Conservation (phyloP, 2,113 vertebrate species). For the Silurus glanis region DNA sequence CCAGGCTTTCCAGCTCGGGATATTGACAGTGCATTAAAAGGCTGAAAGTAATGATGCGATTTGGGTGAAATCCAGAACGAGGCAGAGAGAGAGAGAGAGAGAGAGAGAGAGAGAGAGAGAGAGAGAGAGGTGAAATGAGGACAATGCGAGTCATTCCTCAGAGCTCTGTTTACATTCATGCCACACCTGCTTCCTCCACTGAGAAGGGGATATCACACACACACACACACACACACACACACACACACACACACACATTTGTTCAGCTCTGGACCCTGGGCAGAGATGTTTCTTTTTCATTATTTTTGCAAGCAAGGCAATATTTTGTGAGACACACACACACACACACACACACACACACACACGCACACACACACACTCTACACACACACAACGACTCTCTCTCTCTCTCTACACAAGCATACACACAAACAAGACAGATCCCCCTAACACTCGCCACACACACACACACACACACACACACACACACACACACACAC, state of each 20-base stretch:
- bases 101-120: conserved; percentile 38
- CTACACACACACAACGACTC: too few species aligned
- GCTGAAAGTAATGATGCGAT: conserved; percentile 53
- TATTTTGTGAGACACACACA: not conserved
- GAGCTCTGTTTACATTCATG: conserved; percentile 52
- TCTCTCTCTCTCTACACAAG: not conserved
- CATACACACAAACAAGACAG: too few species aligned
- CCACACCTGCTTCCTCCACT: conserved; percentile 54
- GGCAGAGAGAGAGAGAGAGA: conserved; percentile 14
- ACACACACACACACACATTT: not conserved
- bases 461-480: too few species aligned
- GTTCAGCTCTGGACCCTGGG: not conserved
- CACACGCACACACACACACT: too few species aligned
- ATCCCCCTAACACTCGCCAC: too few species aligned
- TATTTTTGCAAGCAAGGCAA: conserved; percentile 24
- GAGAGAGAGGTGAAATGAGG: conserved; percentile 52
- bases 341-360: too few species aligned
- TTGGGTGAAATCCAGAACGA: conserved; percentile 33
- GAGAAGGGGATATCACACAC: conserved; percentile 31
- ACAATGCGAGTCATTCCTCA: conserved; percentile 48
- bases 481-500: too few species aligned
- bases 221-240: conserved; percentile 8
- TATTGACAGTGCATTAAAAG: conserved; percentile 49
- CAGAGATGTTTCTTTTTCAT: conserved; percentile 1
- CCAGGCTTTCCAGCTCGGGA: conserved; percentile 46